Base-by-base conservation (phyloP, 2,113 vertebrate genomes). In the Salvelinus namaycush region DNA sequence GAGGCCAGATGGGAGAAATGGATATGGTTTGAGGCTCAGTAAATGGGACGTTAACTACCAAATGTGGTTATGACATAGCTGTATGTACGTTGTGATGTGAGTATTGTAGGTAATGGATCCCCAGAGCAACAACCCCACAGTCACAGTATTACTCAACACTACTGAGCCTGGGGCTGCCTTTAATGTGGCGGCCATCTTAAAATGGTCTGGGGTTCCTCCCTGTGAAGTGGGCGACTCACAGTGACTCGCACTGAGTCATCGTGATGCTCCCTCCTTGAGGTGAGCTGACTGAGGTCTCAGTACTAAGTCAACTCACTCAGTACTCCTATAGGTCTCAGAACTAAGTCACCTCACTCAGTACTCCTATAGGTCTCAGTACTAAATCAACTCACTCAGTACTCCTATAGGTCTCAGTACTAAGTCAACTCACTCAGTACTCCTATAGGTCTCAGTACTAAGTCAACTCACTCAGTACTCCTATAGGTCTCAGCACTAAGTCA, bases 71-170 rank as follows among this genome's bases (percentile, higher is more conserved):
- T 68, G 31, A 34, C 39, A 39, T 39, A 2, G 8, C 39, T 39
- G 39, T 0, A 39, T 39, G 39, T 39, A 39, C 7, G 39, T 39
- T 39, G 8, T 39, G 39, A 39, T 39, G 39, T 39, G 39, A 39
- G 39, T 39, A 39, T 39, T 8, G 39, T 39, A 39, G 7, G 39
- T 39, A 2, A 39, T 39, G 39, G 8, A 39, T 39, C 8, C 39
- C 18, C 31, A 5, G 3, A 48, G 68, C 39, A 51, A 7, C 11
- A 64, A 5, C 22, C 18, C 9, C 68, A 6, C 60, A 22, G 20
- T 39, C 20, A 66, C 39, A 70, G 73, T 75, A 49, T 76, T 71
- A 78, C 73, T 88, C 64, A 65, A 57, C 1, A 1, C 76, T 64
- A 51, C 70, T 31, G 65, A 1, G 68, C 81, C 80, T 5, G 62